A percentile compares a stretch with the other conserved stretches of the same genome.
Conservation (phyloP, 2,113 vertebrate genomes). For the Dermatemys mawii region DNA sequence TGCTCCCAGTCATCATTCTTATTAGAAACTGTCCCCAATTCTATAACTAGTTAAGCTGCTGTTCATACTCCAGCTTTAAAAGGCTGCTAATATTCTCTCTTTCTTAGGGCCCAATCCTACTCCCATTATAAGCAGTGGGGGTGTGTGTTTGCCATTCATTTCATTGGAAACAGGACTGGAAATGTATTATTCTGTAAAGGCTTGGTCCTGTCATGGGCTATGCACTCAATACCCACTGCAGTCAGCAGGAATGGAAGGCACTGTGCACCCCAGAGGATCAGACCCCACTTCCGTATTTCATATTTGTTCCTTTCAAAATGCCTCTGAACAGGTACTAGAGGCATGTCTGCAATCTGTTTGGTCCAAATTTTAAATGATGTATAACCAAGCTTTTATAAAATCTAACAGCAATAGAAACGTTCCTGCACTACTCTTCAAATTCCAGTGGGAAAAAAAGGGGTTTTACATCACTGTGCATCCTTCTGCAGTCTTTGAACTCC, state of each 20-base stretch:
- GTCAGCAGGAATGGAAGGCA: neutral
- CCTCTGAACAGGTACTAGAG: neutral
- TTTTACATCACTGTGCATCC: conserved; percentile 3
- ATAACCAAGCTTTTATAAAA: neutral
- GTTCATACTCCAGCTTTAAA: conserved; percentile 24
- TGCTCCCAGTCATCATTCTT: conserved; percentile 32
- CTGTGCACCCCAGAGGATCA: neutral
- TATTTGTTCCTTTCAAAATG: neutral
- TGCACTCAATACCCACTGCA: neutral
- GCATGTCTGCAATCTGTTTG: neutral
- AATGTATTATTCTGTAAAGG: neutral
- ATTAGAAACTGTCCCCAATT: neutral
- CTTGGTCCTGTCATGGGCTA: neutral
- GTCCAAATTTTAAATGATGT: neutral
- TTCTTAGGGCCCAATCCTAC: neutral
- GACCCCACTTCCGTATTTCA: neutral
- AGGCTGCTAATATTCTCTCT: neutral
- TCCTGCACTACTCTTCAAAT: neutral
- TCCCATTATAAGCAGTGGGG: neutral
- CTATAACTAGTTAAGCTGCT: neutral
- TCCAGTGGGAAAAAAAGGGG: neutral
- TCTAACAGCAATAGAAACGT: neutral
- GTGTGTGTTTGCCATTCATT: neutral
- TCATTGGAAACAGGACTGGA: conserved; percentile 14
- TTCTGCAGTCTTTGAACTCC: neutral